Evolutionary conservation across 1,140 invertebrate species (phyloP).

Genomic region (Procambarus clarkii): DNA sequence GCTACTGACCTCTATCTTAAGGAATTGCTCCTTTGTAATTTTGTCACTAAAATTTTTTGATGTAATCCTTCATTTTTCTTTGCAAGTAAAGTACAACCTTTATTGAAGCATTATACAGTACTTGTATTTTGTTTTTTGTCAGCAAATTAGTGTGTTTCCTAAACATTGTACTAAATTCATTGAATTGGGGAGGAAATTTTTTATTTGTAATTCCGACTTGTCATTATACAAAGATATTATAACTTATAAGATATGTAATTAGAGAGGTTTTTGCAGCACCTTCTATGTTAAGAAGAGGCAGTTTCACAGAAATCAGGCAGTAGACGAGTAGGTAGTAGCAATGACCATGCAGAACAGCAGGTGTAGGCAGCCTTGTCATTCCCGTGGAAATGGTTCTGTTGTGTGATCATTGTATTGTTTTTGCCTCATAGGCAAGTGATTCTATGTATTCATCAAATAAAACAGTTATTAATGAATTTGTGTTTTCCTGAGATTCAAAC

Average conservation of each 20-base stretch:
- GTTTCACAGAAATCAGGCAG: background rate
- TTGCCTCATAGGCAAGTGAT: conserved; percentile 13
- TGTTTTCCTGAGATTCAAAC: background rate
- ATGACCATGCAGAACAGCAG: background rate
- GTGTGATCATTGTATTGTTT: conserved; percentile 14
- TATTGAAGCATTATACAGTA: no score
- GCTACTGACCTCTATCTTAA: background rate
- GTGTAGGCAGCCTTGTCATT: conserved; percentile 5
- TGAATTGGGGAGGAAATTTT: no score
- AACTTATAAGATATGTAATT: background rate
- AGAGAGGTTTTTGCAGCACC: background rate
- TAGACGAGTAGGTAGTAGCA: background rate
- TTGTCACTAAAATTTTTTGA: no score
- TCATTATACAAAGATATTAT: background rate
- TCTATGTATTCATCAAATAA: conserved; percentile 10
- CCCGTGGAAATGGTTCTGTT: conserved; percentile 13
- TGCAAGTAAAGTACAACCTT: no score
- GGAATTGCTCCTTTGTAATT: no score
- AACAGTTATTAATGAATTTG: background rate
- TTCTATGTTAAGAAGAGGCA: background rate
- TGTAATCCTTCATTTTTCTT: no score
- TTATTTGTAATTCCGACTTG: background rate
- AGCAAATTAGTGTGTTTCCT: no score
- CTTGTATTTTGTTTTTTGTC: no score
- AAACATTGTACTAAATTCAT: no score